Conservation (phyloP, 2,797 vertebrate species). For the Kryptolebias ocellatus region DNA sequence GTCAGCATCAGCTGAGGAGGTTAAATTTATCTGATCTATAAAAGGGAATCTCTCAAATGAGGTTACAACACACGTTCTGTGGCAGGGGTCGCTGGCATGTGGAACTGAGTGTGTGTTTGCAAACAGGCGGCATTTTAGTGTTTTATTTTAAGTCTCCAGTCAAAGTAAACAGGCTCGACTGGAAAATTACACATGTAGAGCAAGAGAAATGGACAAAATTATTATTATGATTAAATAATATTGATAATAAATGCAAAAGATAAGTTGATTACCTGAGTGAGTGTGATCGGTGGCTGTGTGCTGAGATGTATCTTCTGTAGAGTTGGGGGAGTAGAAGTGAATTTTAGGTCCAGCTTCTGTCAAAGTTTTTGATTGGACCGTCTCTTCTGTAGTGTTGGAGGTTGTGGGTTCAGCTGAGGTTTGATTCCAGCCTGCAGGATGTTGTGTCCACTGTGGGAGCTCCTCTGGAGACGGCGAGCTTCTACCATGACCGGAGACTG, state of each 20-base stretch:
- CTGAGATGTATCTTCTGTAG: slow-evolving; percentile 18
- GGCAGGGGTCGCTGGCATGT: slow-evolving; percentile 22
- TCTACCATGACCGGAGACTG: slow-evolving; percentile 18
- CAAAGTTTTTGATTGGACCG: slow-evolving; percentile 8
- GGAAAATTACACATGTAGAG: slow-evolving; percentile 16
- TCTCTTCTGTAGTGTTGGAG: neutral
- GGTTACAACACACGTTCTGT: slow-evolving; percentile 36
- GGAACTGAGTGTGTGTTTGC: slow-evolving; percentile 41
- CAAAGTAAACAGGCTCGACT: slow-evolving; percentile 17
- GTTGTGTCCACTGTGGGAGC: slow-evolving; percentile 17
- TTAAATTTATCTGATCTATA: slow-evolving; percentile 64
- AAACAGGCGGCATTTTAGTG: slow-evolving; percentile 43
- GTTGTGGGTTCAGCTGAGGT: slow-evolving; percentile 16
- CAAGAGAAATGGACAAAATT: no score
- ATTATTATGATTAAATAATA: no score
- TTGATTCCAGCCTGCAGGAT: slow-evolving; percentile 27
- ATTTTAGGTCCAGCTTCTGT: slow-evolving; percentile 12
- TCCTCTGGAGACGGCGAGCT: slow-evolving; percentile 26
- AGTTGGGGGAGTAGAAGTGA: neutral
- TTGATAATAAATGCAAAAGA: no score
- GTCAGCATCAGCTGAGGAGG: slow-evolving; percentile 23
- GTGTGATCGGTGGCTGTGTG: neutral
- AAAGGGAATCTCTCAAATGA: slow-evolving; percentile 42
- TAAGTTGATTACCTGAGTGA: slow-evolving; percentile 52
- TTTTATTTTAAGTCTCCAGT: slow-evolving; percentile 45